A percentile compares a stretch with the other conserved stretches of the same genome.
Evolutionary conservation across 2,888 invertebrate genomes (phyloP).

Genomic region (Exephanes ischioxanthus): DNA sequence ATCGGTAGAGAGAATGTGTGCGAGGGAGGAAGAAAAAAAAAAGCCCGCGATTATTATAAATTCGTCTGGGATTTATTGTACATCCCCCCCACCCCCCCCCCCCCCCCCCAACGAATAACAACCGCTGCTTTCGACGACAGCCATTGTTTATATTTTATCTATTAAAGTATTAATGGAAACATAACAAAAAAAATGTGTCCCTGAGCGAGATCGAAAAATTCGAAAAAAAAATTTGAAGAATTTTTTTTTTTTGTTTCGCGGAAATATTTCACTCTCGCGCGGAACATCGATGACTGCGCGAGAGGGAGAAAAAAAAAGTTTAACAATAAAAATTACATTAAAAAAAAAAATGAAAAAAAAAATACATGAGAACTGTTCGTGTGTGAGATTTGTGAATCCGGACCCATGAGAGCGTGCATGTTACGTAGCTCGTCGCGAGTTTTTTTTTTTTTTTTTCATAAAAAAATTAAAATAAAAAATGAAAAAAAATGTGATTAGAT

Average conservation of each 20-base stretch:
- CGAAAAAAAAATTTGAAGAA: conserved; percentile 1
- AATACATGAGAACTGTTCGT: background rate
- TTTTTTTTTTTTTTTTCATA: conserved; percentile 18
- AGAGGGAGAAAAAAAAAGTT: background rate
- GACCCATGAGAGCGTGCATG: conserved; percentile 24
- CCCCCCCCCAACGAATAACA: conserved; percentile 25
- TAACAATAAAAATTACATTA: background rate
- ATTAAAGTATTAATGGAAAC: conserved; percentile 71
- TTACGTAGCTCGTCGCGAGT: conserved; percentile 22
- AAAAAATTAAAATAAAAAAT: background rate
- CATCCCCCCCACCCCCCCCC: conserved; percentile 3
- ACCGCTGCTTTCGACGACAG: conserved; percentile 70
- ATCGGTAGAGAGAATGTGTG: conserved; percentile 67
- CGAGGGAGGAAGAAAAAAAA: conserved; percentile 52
- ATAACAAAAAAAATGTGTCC: conserved; percentile 2
- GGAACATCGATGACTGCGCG: background rate
- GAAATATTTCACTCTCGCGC: conserved; percentile 15
- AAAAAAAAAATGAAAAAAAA: background rate
- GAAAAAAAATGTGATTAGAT: conserved; percentile 18
- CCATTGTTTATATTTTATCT: conserved; percentile 78
- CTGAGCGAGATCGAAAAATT: conserved; percentile 9
- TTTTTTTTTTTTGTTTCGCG: conserved; percentile 3
- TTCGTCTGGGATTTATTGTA: conserved; percentile 21
- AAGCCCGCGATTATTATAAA: conserved; percentile 35
- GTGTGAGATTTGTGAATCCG: conserved; percentile 14